These are phyloP conservation scores for Oreohelix idahoensis DNA, from an alignment of 1,140 invertebrate species.

Conservation along the genomic window DNA sequence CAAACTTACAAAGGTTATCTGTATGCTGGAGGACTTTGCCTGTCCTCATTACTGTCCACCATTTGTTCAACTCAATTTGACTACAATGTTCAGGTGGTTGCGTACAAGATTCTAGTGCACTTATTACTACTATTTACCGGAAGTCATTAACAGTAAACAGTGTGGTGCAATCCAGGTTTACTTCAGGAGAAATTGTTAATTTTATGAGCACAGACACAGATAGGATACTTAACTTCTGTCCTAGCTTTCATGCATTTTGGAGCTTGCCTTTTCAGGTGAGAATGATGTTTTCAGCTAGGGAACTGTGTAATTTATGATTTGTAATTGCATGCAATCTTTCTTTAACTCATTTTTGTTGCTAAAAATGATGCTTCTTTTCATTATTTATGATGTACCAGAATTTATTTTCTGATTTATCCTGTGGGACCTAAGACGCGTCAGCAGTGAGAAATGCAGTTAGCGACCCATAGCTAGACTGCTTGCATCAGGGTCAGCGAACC, in stretches of 20 bases:
- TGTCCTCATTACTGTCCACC: slow-evolving; percentile 77
- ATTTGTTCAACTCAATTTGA: slow-evolving; percentile 91
- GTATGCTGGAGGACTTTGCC: slow-evolving; percentile 82
- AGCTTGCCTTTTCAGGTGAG: slow-evolving; percentile 89
- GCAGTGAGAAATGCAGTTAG: too few species aligned
- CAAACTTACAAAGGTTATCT: slow-evolving; percentile 82
- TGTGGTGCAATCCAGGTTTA: slow-evolving; percentile 75
- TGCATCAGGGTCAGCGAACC: too few species aligned
- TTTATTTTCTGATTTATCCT: too few species aligned
- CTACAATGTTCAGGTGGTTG: slow-evolving; percentile 89
- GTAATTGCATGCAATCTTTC: too few species aligned
- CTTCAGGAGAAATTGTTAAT: slow-evolving; percentile 92
- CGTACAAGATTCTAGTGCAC: slow-evolving; percentile 87
- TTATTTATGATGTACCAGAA: too few species aligned
- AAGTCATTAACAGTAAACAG: slow-evolving; percentile 78
- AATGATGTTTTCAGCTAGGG: background rate
- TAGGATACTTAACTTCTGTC: slow-evolving; percentile 94
- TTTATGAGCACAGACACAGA: slow-evolving; percentile 97
- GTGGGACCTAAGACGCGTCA: too few species aligned
- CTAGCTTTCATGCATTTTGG: slow-evolving; percentile 97
- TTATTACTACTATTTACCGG: slow-evolving; percentile 88
- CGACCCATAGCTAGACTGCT: too few species aligned
- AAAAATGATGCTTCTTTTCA: too few species aligned
- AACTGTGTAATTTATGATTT: too few species aligned
- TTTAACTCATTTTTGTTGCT: too few species aligned